Percentiles rank a stretch among this genome's conserved stretches.
Evolutionary conservation across 1,140 invertebrate genomes (phyloP).

Genomic region (Drosophila navojoa): DNA sequence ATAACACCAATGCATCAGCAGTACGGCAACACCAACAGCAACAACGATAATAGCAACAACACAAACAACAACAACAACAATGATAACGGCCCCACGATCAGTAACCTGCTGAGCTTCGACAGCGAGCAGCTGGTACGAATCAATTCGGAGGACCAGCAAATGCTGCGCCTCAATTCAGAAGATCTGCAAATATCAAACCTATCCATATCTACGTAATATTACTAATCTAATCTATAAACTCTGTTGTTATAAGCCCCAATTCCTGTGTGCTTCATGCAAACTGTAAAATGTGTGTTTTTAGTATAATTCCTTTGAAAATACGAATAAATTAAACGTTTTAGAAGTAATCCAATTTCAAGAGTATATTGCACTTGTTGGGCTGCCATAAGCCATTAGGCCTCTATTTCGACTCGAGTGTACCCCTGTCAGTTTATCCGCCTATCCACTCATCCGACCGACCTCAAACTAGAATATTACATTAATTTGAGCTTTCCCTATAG

Average conservation of each 20-base stretch:
- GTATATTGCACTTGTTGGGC: too few species aligned
- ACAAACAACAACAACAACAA: constrained; percentile 53
- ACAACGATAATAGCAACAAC: constrained; percentile 42
- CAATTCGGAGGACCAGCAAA: constrained; percentile 84
- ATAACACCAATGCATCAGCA: constrained; percentile 55
- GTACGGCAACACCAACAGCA: constrained; percentile 51
- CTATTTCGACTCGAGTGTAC: too few species aligned
- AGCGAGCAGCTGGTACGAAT: constrained; percentile 84
- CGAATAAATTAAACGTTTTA: constrained; percentile 74
- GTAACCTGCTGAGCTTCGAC: constrained; percentile 84
- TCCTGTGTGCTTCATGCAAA: constrained; percentile 38
- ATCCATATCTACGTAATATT: constrained; percentile 80
- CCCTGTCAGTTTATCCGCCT: too few species aligned
- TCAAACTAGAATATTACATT: too few species aligned
- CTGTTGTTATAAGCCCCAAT: constrained; percentile 55
- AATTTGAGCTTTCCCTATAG: too few species aligned
- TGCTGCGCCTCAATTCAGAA: constrained; percentile 84
- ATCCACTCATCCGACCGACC: too few species aligned
- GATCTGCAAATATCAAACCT: constrained; percentile 83
- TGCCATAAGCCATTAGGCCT: too few species aligned
- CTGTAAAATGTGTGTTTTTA: constrained; percentile 71
- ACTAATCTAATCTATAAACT: constrained; percentile 13
- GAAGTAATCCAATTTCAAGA: constrained; percentile 23
- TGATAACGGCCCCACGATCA: constrained; percentile 76
- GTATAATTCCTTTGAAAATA: constrained; percentile 55